A percentile compares a stretch with the other conserved stretches of the same genome.
These are phyloP conservation scores for Aythya baeri DNA, from an alignment of 2,113 vertebrate genomes.

Conservation along the genomic window DNA sequence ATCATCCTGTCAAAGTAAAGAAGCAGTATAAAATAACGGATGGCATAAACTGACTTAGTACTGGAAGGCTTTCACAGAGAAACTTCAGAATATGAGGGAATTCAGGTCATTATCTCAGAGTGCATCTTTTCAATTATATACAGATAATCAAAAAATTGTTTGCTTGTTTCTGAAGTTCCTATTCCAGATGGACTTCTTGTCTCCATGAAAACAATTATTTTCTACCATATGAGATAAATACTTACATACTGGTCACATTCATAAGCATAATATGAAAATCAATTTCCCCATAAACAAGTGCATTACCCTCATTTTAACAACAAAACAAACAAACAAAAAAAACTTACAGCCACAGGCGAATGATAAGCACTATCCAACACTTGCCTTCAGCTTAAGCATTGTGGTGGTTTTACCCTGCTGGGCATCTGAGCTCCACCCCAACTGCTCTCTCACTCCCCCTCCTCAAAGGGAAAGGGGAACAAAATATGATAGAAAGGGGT, in stretches of 20 bases:
- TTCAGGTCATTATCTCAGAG: conserved; percentile 12
- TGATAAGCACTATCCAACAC: background rate
- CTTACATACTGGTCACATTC: conserved; percentile 2
- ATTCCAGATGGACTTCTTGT: conserved; percentile 38
- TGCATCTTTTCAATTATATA: conserved; percentile 36
- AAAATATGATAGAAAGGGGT: no score
- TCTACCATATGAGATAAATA: conserved; percentile 52
- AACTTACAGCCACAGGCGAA: conserved; percentile 50
- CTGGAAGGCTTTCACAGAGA: background rate
- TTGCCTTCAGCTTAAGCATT: conserved; percentile 6
- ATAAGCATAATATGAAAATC: background rate
- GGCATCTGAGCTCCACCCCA: no score
- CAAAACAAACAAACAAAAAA: background rate
- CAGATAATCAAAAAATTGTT: conserved; percentile 38
- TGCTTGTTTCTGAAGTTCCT: conserved; percentile 50
- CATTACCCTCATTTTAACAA: conserved; percentile 40
- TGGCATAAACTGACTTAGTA: background rate
- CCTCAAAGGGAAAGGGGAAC: no score
- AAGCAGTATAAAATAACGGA: background rate
- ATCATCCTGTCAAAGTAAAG: background rate
- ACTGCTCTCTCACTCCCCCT: no score
- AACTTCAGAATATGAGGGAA: background rate
- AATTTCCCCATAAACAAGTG: conserved; percentile 13
- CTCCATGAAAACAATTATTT: conserved; percentile 37
- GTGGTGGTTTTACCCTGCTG: background rate